Evolutionary conservation across 53 echinoderm and acorn worm genomes (phyloP), one percentile per base, ranked within the genome.

Genomic region (Henricia sp.): DNA sequence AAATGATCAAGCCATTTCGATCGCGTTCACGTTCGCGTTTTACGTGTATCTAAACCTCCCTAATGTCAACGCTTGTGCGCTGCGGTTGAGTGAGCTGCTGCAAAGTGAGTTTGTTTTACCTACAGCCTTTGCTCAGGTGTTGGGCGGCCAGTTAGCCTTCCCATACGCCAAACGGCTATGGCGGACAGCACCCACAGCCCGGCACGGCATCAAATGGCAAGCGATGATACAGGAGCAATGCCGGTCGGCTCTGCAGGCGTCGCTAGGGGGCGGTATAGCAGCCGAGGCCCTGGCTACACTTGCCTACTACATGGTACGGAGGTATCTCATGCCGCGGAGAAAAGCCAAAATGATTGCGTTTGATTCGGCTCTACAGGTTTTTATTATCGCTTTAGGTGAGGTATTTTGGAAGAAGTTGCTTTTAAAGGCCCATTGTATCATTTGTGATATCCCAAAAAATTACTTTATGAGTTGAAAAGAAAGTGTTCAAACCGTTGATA

Each of bases 261-360:
- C 89, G 13, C 50, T 94, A 33, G 28, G 86, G 3, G 87, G 90
- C 37, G 94, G 94, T 5, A 84, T 89, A 32, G 77, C 89, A 43
- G 95, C 93, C 20, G 95, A 95, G 39, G 88, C 90, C 20, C 67
- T 93, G 37, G 95, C 95, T 35, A 95, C 95, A 14, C 86, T 93
- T 8, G 52, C 83, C 27, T 95, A 95, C 63, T 95, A 85, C 76
- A 52, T 93, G 26, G 82, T 86, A 10, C 59, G 85, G 19, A 73
- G 84, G 74, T 76, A 70, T 52, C 75, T 65, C 37, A 82, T 93
- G 60, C 92, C 93, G 19, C 74, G 70, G 62, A 93, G 92, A 12
- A 70, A 80, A 27, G 64, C 59, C 42, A 44, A 58, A 12, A 68
- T 67, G 27, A 88, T 90, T 65, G 58, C 90, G 25, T 63, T 83